Conservation (phyloP, 1,140 invertebrate species). For the Archivesica marissinica region DNA sequence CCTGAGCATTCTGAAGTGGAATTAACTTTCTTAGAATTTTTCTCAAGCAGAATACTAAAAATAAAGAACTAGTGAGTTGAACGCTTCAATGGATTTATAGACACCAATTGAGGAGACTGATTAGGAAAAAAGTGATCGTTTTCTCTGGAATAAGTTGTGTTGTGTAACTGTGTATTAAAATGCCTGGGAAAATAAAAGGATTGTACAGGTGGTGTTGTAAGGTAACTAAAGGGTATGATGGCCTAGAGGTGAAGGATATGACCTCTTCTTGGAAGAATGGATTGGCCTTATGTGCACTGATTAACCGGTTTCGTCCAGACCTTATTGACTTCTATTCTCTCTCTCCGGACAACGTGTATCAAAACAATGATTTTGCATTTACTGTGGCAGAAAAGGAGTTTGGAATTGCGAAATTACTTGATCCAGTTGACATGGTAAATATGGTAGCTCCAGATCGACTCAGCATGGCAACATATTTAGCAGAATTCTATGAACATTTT, state of each 20-base stretch:
- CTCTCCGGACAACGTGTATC: slow-evolving; percentile 35
- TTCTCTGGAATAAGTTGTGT: too few species aligned
- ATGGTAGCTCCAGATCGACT: slow-evolving; percentile 48
- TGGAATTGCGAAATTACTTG: slow-evolving; percentile 44
- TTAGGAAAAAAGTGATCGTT: too few species aligned
- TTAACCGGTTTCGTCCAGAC: slow-evolving; percentile 96
- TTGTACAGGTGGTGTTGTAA: slow-evolving; percentile 92
- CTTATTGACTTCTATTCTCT: slow-evolving; percentile 86
- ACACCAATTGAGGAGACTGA: too few species aligned
- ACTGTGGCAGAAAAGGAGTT: slow-evolving; percentile 50
- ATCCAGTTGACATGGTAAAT: slow-evolving; percentile 47
- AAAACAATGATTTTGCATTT: slow-evolving; percentile 56
- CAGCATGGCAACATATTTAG: slow-evolving; percentile 53
- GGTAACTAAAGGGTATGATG: slow-evolving; percentile 92
- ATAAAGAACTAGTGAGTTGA: too few species aligned
- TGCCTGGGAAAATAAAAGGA: slow-evolving; percentile 56
- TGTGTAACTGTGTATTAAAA: too few species aligned
- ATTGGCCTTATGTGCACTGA: slow-evolving; percentile 96
- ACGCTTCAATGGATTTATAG: too few species aligned
- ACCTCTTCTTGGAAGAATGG: slow-evolving; percentile 96
- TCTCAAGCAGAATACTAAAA: too few species aligned
- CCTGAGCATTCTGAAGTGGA: too few species aligned
- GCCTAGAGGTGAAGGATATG: slow-evolving; percentile 94
- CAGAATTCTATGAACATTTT: slow-evolving; percentile 54
- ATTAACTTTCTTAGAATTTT: too few species aligned